A percentile compares a stretch with the other conserved stretches of the same genome.
Evolutionary conservation across 2,797 vertebrate species (phyloP).

Genomic region (Melanotaenia boesemani): DNA sequence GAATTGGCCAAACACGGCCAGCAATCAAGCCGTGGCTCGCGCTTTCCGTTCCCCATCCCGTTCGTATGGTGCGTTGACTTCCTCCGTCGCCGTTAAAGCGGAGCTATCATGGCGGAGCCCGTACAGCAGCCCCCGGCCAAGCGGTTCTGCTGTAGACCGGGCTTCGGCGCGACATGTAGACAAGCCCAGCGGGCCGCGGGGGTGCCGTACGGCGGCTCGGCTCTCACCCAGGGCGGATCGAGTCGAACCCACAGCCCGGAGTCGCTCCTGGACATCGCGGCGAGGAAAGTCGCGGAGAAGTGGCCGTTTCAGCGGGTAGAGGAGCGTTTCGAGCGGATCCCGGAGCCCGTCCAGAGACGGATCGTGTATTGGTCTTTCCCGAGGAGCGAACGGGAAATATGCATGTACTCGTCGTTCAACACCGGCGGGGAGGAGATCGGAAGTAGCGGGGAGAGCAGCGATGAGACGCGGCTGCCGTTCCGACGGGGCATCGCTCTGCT

Average conservation of each 20-base stretch:
- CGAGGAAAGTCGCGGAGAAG: slow-evolving; percentile 94
- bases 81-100: slow-evolving; percentile 90
- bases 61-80: slow-evolving; percentile 93
- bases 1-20: slow-evolving; percentile 71
- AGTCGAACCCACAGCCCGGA: slow-evolving; percentile 91
- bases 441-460: slow-evolving; percentile 82
- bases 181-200: slow-evolving; percentile 88
- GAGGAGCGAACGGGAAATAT: slow-evolving; percentile 94
- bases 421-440: slow-evolving; percentile 86
- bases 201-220: slow-evolving; percentile 76
- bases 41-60: slow-evolving; percentile 78
- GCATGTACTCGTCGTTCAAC: slow-evolving; percentile 97
- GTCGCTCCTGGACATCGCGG: slow-evolving; percentile 93
- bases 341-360: slow-evolving; percentile 94
- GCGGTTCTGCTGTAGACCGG: slow-evolving; percentile 95
- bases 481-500: slow-evolving; percentile 92
- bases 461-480: slow-evolving; percentile 93
- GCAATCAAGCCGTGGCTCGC: slow-evolving; percentile 68
- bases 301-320: slow-evolving; percentile 97
- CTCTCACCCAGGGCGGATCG: slow-evolving; percentile 81
- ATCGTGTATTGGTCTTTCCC: slow-evolving; percentile 98
- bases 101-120: slow-evolving; percentile 98
- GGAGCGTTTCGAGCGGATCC: slow-evolving; percentile 95
- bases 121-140: slow-evolving; percentile 94
- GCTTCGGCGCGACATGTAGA: slow-evolving; percentile 86